phyloP scores from a whole-genome alignment of 2,113 vertebrate species.

The Lycaon pictus region DNA sequence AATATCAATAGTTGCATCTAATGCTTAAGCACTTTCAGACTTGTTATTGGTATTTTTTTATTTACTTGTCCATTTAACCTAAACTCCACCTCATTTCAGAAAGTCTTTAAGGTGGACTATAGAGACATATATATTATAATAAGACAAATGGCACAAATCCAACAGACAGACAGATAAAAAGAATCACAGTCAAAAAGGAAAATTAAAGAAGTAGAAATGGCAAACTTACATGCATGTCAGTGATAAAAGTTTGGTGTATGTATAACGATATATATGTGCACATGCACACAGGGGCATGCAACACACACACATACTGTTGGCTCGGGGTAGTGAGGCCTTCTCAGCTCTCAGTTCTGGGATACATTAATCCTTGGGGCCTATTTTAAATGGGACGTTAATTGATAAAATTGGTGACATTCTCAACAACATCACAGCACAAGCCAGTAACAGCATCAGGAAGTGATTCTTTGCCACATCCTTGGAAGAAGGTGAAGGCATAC shows the following conservation, averaged over 20 bases:
- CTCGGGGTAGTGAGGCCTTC: neutral
- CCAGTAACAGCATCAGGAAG: neutral
- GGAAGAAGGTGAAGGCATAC: neutral
- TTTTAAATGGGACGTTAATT: neutral
- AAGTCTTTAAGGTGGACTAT: neutral
- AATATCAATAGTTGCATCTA: neutral
- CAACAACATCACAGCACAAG: neutral
- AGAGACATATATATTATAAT: neutral
- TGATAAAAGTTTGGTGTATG: neutral
- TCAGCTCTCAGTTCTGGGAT: neutral
- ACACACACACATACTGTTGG: neutral
- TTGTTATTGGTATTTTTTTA: neutral
- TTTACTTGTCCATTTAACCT: neutral
- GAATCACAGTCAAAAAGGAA: neutral
- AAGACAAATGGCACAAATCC: neutral
- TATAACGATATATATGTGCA: neutral
- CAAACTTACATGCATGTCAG: neutral
- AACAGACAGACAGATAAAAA: neutral
- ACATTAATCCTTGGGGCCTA: neutral
- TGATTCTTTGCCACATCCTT: neutral
- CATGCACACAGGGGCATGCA: fast-evolving
- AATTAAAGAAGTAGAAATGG: neutral
- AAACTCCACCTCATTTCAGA: neutral
- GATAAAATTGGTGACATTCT: neutral
- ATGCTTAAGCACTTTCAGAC: neutral